Conservation (phyloP, 2,797 vertebrate species). For the Amazona finschi region DNA sequence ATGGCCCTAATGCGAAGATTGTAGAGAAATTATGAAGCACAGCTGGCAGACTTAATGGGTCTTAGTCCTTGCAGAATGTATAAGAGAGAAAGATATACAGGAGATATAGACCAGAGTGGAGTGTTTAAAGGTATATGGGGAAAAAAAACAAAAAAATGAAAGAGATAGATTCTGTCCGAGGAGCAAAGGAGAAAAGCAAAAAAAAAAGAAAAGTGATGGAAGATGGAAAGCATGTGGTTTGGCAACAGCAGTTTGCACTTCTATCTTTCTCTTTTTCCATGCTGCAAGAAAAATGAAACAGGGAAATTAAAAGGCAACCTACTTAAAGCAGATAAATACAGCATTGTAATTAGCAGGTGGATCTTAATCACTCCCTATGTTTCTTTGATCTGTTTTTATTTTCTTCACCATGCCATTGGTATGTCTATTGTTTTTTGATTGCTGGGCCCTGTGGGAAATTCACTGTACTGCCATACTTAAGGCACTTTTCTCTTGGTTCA, state of each 20-base stretch:
- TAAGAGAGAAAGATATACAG: not conserved
- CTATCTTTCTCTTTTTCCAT: not conserved
- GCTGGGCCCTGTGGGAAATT: not conserved
- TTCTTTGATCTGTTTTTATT: not conserved
- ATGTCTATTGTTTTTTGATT: not conserved
- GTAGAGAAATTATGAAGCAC: not conserved
- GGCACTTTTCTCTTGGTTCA: not conserved
- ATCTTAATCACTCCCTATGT: not conserved
- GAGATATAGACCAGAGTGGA: not conserved
- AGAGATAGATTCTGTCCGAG: not conserved
- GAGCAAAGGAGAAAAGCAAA: not conserved
- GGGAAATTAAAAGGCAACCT: not conserved
- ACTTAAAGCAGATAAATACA: not conserved
- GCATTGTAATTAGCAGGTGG: not conserved
- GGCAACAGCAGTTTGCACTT: not conserved
- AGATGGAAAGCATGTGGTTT: not conserved
- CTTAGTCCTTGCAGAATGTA: not conserved
- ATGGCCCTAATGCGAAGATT: not conserved
- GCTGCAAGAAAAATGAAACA: not conserved
- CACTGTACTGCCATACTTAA: not conserved
- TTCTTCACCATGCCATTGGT: not conserved
- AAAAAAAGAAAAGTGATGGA: not conserved
- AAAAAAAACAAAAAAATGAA: not conserved
- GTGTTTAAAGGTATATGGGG: not conserved
- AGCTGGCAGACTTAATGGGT: not conserved